phyloP scores from a whole-genome alignment of 2,797 vertebrate species.

The Crypturellus tataupa region DNA sequence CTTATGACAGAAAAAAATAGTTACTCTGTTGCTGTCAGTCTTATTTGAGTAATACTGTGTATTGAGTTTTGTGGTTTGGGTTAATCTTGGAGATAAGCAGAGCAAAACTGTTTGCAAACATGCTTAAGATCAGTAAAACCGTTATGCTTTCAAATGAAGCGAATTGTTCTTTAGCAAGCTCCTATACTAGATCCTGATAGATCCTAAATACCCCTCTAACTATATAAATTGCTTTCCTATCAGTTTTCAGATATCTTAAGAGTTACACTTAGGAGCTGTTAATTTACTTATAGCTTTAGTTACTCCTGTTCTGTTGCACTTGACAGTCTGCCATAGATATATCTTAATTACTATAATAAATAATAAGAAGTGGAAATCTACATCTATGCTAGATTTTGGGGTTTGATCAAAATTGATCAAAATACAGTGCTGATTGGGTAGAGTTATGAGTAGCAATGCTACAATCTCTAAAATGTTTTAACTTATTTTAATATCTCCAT shows the following conservation, averaged over 20 bases:
- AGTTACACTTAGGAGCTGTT: not conserved
- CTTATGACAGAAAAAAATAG: not conserved
- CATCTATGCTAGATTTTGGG: too few relatives aligned
- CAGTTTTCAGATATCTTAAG: not conserved
- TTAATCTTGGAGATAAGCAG: not conserved
- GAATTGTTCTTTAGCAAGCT: not conserved
- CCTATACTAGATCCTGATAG: not conserved
- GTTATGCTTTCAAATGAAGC: not conserved
- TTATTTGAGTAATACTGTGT: not conserved
- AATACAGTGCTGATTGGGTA: not conserved
- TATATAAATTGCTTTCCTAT: not conserved
- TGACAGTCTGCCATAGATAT: not conserved
- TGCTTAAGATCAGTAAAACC: not conserved
- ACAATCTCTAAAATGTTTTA: not conserved
- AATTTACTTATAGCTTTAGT: not conserved
- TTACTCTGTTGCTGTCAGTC: not conserved
- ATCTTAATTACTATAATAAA: not conserved
- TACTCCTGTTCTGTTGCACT: not conserved
- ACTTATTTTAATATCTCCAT: not conserved
- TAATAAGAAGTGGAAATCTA: not conserved
- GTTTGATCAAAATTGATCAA: not conserved
- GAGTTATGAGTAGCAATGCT: not conserved
- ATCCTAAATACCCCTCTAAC: not conserved
- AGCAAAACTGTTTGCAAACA: not conserved
- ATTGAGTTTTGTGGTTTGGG: not conserved